phyloP scores from a whole-genome alignment of 2,797 vertebrate genomes.

The Microchirus variegatus region DNA sequence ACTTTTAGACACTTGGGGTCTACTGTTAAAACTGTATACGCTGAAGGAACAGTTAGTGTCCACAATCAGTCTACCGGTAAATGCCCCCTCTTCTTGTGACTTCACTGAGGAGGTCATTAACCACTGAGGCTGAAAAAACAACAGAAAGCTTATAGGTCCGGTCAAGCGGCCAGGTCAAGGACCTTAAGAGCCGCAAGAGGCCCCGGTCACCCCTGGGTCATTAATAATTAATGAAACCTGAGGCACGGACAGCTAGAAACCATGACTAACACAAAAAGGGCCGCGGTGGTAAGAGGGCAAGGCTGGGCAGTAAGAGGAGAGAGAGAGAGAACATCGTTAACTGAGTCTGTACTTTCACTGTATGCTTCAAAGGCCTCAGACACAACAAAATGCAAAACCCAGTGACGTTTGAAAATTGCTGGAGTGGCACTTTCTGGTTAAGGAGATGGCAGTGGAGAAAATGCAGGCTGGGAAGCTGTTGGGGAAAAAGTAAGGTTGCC shows the following conservation, averaged over 20 bases:
- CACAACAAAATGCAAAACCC: conserved; percentile 64
- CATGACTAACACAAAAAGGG: conserved; percentile 71
- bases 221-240: conserved; percentile 84
- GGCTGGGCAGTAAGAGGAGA: not conserved
- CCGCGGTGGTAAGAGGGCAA: conserved; percentile 17
- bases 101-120: conserved; percentile 51
- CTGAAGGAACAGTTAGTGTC: not conserved
- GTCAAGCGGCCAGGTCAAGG: conserved; percentile 75
- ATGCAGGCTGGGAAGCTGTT: not conserved
- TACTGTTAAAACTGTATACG: not conserved
- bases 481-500: conserved; percentile 1
- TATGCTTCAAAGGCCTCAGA: conserved; percentile 66
- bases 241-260: conserved; percentile 65
- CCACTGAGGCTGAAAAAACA: conserved; percentile 68
- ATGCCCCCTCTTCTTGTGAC: not conserved
- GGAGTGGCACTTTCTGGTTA: conserved; percentile 4
- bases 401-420: conserved; percentile 33
- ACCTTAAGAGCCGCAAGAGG: conserved; percentile 62
- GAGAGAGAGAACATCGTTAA: too few species aligned
- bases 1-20: not conserved
- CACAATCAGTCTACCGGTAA: conserved; percentile 20
- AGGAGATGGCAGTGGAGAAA: conserved; percentile 9
- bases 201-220: conserved; percentile 57
- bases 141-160: conserved; percentile 43
- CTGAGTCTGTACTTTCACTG: conserved; percentile 47